These are phyloP conservation scores for Phrixothrix hirtus DNA, from an alignment of 2,888 invertebrate species.

Conservation along the genomic window DNA sequence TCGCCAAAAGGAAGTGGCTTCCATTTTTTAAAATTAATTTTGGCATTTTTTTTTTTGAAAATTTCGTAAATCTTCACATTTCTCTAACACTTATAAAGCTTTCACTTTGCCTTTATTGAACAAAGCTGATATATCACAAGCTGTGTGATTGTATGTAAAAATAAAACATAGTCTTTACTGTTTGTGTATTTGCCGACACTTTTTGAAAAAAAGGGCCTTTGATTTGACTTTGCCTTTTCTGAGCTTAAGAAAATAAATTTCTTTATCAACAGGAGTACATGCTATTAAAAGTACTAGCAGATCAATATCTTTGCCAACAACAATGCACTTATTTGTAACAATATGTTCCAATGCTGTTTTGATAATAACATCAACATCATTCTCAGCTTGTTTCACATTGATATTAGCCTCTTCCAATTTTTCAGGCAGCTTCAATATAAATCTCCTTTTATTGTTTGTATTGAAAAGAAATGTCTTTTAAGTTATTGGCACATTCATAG, in stretches of 20 bases:
- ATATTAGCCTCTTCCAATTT: slow-evolving; percentile 30
- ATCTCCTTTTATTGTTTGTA: no score
- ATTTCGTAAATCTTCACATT: background rate
- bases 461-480: background rate
- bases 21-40: background rate
- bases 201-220: slow-evolving; percentile 35
- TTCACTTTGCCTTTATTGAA: background rate
- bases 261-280: slow-evolving; percentile 23
- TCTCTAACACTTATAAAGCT: background rate
- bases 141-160: no score
- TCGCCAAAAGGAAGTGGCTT: background rate
- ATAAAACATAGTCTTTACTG: slow-evolving; percentile 18
- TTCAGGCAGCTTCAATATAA: background rate
- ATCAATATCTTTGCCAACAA: slow-evolving; percentile 43
- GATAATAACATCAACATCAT: slow-evolving; percentile 39
- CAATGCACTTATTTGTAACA: slow-evolving; percentile 28
- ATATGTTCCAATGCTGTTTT: slow-evolving; percentile 36
- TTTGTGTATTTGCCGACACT: slow-evolving; percentile 34
- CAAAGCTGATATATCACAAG: background rate
- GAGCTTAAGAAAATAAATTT: slow-evolving; percentile 30
- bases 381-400: no score
- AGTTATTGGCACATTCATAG: no score
- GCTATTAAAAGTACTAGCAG: slow-evolving; percentile 36
- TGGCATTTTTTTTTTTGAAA: background rate
- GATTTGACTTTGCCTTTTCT: slow-evolving; percentile 34